These are phyloP conservation scores for Ypsolopha sequella DNA, from an alignment of 2,888 invertebrate species.

Conservation along the genomic window DNA sequence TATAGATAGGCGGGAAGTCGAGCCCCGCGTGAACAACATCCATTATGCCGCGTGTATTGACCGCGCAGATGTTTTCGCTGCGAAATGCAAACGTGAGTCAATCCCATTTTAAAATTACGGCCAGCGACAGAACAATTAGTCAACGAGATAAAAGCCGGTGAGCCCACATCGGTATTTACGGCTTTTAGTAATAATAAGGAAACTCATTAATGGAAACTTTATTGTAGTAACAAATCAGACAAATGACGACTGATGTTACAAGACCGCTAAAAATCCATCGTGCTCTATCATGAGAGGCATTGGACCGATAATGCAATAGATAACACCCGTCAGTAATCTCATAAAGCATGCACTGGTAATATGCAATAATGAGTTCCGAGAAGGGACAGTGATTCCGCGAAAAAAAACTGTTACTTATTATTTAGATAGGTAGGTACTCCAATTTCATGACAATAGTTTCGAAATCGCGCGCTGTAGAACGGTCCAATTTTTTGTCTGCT, in stretches of 20 bases:
- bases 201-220: no score
- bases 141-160: constrained; percentile 29
- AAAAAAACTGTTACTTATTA: not conserved
- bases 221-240: no score
- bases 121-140: constrained; percentile 25
- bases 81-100: not conserved
- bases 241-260: not conserved
- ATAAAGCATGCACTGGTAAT: not conserved
- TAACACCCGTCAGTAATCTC: not conserved
- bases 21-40: constrained; percentile 16
- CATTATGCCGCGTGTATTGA: constrained; percentile 29
- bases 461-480: not conserved
- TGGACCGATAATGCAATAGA: not conserved
- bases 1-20: constrained; percentile 26
- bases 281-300: not conserved
- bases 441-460: not conserved
- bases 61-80: constrained; percentile 29
- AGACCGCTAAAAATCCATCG: not conserved
- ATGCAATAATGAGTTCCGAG: not conserved
- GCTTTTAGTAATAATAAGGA: no score
- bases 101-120: not conserved
- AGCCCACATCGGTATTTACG: no score
- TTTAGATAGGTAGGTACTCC: no score
- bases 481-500: not conserved
- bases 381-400: not conserved